These are phyloP conservation scores for Trypoxylon attenuatum DNA, from an alignment of 2,888 invertebrate genomes.

Conservation along the genomic window DNA sequence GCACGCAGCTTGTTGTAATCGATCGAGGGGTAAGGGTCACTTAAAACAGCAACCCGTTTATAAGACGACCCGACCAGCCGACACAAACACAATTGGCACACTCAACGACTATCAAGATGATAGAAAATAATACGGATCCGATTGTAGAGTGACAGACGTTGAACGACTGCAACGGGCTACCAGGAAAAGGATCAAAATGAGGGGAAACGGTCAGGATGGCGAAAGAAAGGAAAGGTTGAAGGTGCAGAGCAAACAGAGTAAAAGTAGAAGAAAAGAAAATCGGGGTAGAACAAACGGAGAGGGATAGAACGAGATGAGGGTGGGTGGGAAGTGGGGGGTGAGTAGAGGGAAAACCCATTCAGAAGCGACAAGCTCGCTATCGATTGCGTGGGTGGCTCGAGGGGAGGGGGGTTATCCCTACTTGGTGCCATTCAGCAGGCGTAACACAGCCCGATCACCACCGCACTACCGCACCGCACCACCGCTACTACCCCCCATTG, in stretches of 20 bases:
- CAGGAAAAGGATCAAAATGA: too few species aligned
- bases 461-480: not conserved
- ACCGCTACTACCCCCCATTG: not conserved
- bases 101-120: too few species aligned
- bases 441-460: slow-evolving; percentile 15
- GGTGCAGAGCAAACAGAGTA: not conserved
- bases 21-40: too few species aligned
- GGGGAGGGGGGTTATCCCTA: slow-evolving; percentile 43
- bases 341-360: slow-evolving; percentile 72
- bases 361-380: slow-evolving; percentile 68
- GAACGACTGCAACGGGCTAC: too few species aligned
- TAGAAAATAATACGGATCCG: too few species aligned
- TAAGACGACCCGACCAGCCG: too few species aligned
- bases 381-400: slow-evolving; percentile 70
- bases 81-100: too few species aligned
- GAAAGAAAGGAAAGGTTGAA: not conserved
- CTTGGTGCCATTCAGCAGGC: slow-evolving; percentile 49
- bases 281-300: slow-evolving; percentile 57
- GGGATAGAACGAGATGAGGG: slow-evolving; percentile 27
- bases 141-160: too few species aligned
- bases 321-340: slow-evolving; percentile 39
- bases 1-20: slow-evolving; percentile 65
- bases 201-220: not conserved
- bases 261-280: not conserved
- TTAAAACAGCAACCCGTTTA: too few species aligned